phyloP scores from a whole-genome alignment of 2,113 vertebrate genomes.

The Cyanoliseus patagonus region DNA sequence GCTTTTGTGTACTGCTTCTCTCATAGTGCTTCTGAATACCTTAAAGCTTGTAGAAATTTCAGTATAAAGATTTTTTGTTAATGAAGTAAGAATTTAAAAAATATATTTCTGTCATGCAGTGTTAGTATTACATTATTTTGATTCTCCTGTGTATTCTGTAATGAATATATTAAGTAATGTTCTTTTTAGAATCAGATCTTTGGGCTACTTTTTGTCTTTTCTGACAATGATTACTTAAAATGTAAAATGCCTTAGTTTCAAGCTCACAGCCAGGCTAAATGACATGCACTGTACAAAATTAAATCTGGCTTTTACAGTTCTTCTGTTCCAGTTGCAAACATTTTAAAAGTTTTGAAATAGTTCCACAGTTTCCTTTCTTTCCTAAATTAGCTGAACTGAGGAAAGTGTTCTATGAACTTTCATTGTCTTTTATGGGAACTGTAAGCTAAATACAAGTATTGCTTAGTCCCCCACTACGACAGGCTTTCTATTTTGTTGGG shows the following conservation, averaged over 20 bases:
- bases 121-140: neutral
- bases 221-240: neutral
- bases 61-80: neutral
- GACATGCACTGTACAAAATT: neutral
- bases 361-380: neutral
- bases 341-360: neutral
- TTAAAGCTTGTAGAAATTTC: neutral
- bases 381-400: neutral
- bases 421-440: neutral
- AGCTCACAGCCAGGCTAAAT: neutral
- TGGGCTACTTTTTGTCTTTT: neutral
- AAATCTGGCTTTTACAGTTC: neutral
- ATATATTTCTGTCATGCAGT: neutral
- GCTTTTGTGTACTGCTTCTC: neutral
- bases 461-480: neutral
- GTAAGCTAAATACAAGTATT: neutral
- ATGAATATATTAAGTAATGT: neutral
- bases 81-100: neutral
- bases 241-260: neutral
- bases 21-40: neutral
- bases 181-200: neutral
- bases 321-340: neutral
- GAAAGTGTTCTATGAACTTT: neutral
- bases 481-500: neutral
- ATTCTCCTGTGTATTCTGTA: neutral